These are phyloP conservation scores for Polydrusus cervinus DNA, from an alignment of 2,888 invertebrate genomes.

Conservation along the genomic window DNA sequence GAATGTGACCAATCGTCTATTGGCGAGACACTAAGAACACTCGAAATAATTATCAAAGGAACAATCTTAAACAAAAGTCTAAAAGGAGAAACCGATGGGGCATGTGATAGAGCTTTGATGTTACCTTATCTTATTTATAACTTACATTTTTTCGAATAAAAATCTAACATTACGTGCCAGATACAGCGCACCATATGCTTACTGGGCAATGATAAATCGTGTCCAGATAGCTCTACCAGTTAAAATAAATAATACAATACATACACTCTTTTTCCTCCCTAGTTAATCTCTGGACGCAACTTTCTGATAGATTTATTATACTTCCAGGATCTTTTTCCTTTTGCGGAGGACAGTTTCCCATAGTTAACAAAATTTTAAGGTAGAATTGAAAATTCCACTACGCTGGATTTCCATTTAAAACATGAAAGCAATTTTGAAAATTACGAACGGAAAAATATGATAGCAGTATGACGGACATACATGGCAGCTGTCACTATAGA, in stretches of 20 bases:
- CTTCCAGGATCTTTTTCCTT: constrained; percentile 54
- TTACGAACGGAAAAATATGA: not conserved
- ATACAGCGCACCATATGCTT: too few species aligned
- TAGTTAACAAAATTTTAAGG: constrained; percentile 24
- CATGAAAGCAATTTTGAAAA: constrained; percentile 10
- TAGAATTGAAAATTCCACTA: not conserved
- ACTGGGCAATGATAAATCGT: too few species aligned
- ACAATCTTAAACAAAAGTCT: too few species aligned
- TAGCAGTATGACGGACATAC: not conserved
- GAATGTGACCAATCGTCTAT: too few species aligned
- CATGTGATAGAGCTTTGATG: too few species aligned
- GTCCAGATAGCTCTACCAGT: too few species aligned
- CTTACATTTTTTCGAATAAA: too few species aligned
- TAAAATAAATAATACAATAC: constrained; percentile 13
- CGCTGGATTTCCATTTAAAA: constrained; percentile 1
- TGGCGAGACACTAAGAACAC: too few species aligned
- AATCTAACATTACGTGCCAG: too few species aligned
- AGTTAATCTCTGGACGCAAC: constrained; percentile 59
- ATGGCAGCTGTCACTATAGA: not conserved
- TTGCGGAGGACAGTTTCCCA: constrained; percentile 54
- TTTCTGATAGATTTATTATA: constrained; percentile 64
- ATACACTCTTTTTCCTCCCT: constrained; percentile 57
- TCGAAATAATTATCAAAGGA: too few species aligned
- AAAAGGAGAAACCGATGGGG: too few species aligned
- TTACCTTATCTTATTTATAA: too few species aligned